Conservation (phyloP, 2,797 vertebrate genomes). For the Astyanax mexicanus region DNA sequence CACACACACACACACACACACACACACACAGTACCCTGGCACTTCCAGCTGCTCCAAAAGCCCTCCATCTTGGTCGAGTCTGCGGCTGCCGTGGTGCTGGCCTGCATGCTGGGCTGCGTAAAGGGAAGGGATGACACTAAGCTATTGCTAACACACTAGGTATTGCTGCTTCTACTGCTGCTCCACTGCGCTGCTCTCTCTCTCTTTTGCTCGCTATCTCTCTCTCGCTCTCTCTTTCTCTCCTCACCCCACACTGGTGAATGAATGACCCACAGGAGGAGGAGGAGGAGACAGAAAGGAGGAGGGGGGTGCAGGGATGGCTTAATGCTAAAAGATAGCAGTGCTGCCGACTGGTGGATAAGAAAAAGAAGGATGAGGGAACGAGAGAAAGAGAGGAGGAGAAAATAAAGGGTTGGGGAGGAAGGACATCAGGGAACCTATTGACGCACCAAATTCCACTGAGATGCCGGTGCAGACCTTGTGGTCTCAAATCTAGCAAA, state of each 20-base stretch:
- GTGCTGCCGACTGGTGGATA: constrained; percentile 58
- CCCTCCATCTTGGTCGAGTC: constrained; percentile 89
- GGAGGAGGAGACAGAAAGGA: constrained; percentile 47
- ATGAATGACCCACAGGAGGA: constrained; percentile 61
- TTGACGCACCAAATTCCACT: background rate
- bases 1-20: constrained; percentile 18
- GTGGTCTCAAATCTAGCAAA: background rate
- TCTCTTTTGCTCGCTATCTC: constrained; percentile 33
- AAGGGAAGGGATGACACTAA: constrained; percentile 36
- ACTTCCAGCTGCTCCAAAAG: constrained; percentile 98
- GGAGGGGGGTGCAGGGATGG: background rate
- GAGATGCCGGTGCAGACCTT: background rate
- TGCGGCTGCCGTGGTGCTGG: constrained; percentile 75
- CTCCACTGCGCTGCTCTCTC: constrained; percentile 41
- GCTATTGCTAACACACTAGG: constrained; percentile 53
- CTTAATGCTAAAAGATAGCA: constrained; percentile 4
- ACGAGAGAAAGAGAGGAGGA: background rate
- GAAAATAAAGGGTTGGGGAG: background rate
- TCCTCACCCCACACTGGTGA: constrained; percentile 50
- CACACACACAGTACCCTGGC: constrained; percentile 89
- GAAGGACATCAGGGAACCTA: background rate
- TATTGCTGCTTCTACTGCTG: constrained; percentile 45
- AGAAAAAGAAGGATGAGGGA: background rate
- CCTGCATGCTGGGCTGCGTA: constrained; percentile 87
- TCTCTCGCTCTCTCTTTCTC: constrained; percentile 33